phyloP scores from a whole-genome alignment of 2,888 invertebrate species.

The Marasmarcha lunaedactyla region DNA sequence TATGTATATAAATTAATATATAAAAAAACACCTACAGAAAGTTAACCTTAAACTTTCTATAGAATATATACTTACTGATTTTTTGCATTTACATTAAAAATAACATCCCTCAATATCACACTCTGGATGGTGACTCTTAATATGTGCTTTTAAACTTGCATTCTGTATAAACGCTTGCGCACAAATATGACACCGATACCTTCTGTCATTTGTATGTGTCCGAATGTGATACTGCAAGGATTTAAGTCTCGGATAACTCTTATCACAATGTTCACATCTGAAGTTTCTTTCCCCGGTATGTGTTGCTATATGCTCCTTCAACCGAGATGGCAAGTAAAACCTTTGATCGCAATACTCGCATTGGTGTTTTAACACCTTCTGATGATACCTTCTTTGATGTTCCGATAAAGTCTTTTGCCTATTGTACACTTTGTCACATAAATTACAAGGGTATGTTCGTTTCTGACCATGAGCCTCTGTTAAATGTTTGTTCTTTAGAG shows the following conservation, averaged over 20 bases:
- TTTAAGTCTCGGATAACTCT: conserved; percentile 70
- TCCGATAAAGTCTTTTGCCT: conserved; percentile 53
- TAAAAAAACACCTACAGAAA: too few relatives aligned
- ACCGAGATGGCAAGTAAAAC: conserved; percentile 53
- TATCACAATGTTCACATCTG: conserved; percentile 70
- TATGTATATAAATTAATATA: too few relatives aligned
- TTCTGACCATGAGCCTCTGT: conserved; percentile 55
- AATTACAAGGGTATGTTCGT: conserved; percentile 48
- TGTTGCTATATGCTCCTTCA: conserved; percentile 63
- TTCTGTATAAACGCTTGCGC: conserved; percentile 71
- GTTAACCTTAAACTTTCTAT: too few relatives aligned
- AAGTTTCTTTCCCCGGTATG: conserved; percentile 70
- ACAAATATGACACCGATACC: conserved; percentile 64
- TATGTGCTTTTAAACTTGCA: conserved; percentile 70
- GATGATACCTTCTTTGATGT: conserved; percentile 53
- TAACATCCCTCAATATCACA: conserved; percentile 52
- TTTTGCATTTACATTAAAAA: too few relatives aligned
- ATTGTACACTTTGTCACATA: conserved; percentile 60
- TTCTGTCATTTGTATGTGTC: conserved; percentile 69
- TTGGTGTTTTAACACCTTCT: conserved; percentile 57
- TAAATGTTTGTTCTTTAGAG: conserved; percentile 50
- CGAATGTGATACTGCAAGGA: conserved; percentile 71
- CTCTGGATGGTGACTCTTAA: conserved; percentile 67
- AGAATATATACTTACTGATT: too few relatives aligned
- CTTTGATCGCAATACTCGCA: conserved; percentile 68